These are phyloP conservation scores for Masnerella sp. DNA, from an alignment of 2,888 invertebrate genomes.

Conservation along the genomic window DNA sequence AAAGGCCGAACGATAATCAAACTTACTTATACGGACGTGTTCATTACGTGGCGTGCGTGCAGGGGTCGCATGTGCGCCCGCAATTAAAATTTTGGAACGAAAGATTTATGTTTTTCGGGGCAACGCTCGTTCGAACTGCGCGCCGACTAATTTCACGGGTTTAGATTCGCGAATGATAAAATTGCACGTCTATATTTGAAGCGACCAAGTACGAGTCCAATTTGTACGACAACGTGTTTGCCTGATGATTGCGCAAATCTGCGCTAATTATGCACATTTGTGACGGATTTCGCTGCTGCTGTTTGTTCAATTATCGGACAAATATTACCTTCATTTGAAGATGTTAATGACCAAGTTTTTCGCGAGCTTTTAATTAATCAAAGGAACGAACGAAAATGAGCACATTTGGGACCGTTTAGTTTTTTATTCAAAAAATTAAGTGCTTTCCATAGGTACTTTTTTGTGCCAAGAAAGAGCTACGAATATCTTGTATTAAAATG, in stretches of 20 bases:
- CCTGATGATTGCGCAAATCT: constrained; percentile 29
- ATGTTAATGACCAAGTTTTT: neutral
- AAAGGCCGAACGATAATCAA: constrained; percentile 64
- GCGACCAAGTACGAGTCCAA: neutral
- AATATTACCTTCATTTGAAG: neutral
- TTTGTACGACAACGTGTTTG: constrained; percentile 27
- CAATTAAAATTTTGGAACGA: constrained; percentile 62
- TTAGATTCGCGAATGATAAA: constrained; percentile 46
- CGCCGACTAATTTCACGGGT: constrained; percentile 38
- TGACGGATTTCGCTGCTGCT: constrained; percentile 6
- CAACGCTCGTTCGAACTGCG: constrained; percentile 58
- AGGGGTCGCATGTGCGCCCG: constrained; percentile 55
- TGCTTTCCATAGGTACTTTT: too few species aligned
- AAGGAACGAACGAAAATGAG: too few species aligned
- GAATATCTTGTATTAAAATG: too few species aligned
- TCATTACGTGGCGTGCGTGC: constrained; percentile 62
- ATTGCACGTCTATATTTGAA: constrained; percentile 39
- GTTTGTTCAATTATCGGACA: constrained; percentile 25
- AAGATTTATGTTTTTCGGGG: constrained; percentile 59
- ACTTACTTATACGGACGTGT: constrained; percentile 64
- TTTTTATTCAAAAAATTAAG: too few species aligned
- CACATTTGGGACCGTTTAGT: too few species aligned
- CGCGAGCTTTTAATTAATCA: too few species aligned
- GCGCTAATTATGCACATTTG: constrained; percentile 25
- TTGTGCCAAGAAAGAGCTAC: too few species aligned